phyloP scores from a whole-genome alignment of 2,888 invertebrate species.

The Trichogramma dendrolimi region DNA sequence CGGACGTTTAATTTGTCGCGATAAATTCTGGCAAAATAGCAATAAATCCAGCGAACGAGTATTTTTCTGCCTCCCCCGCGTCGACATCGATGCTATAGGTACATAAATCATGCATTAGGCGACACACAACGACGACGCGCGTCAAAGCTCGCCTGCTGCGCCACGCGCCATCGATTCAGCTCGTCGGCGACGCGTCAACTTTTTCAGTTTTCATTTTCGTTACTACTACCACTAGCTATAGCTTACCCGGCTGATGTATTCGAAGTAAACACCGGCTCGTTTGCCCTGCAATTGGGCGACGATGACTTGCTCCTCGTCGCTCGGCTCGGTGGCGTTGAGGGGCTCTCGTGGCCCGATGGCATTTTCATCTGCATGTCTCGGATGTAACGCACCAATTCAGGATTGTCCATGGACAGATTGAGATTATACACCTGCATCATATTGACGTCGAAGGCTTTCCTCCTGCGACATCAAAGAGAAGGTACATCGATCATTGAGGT shows the following conservation, averaged over 20 bases:
- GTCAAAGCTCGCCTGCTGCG: no score
- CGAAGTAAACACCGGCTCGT: slow-evolving; percentile 45
- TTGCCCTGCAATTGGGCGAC: slow-evolving; percentile 53
- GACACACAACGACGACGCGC: no score
- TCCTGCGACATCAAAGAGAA: slow-evolving; percentile 34
- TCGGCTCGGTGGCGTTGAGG: slow-evolving; percentile 49
- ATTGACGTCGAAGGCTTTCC: slow-evolving; percentile 73
- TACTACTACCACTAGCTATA: background rate
- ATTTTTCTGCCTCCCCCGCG: no score
- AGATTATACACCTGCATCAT: slow-evolving; percentile 77
- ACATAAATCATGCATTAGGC: no score
- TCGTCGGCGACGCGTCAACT: no score
- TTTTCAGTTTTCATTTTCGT: no score
- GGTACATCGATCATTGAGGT: no score
- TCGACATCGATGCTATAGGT: no score
- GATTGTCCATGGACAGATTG: slow-evolving; percentile 69
- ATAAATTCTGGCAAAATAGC: no score
- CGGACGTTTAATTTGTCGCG: no score
- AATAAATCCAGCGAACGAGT: no score
- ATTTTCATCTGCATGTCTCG: slow-evolving; percentile 65
- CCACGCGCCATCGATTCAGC: no score
- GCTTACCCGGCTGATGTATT: slow-evolving; percentile 46
- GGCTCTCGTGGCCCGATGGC: slow-evolving; percentile 43
- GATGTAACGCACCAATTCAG: slow-evolving; percentile 70
- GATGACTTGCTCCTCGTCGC: slow-evolving; percentile 54